Conservation (phyloP, 2,888 invertebrate species). For the Uropetala carovei region DNA sequence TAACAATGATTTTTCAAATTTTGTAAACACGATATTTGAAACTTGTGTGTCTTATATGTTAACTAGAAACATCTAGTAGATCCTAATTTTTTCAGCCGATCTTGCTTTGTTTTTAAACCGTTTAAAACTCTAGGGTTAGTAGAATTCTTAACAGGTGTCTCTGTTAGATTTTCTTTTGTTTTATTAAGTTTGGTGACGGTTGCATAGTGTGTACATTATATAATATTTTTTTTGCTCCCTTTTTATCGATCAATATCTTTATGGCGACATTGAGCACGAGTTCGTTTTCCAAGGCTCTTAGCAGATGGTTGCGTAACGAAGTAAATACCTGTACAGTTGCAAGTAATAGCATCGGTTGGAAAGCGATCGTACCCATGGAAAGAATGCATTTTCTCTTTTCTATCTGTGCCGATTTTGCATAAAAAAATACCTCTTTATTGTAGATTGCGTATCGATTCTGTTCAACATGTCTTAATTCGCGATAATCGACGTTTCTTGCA, state of each 20-base stretch:
- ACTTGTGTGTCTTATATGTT: too few species aligned
- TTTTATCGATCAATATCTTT: background rate
- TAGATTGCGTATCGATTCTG: too few species aligned
- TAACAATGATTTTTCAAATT: too few species aligned
- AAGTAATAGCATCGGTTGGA: background rate
- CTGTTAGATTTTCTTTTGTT: background rate
- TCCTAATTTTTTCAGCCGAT: too few species aligned
- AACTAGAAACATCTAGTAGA: too few species aligned
- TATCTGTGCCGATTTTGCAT: too few species aligned
- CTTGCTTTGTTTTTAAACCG: background rate
- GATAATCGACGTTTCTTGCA: too few species aligned
- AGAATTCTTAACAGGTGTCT: background rate
- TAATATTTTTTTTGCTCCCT: background rate
- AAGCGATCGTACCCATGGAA: too few species aligned
- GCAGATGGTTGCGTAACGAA: conserved; percentile 5
- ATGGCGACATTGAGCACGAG: background rate
- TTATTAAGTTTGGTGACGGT: background rate
- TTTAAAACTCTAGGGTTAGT: background rate
- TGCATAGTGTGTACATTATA: background rate
- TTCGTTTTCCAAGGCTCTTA: background rate
- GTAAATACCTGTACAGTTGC: background rate
- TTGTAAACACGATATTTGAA: too few species aligned
- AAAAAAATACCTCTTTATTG: too few species aligned
- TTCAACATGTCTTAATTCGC: too few species aligned
- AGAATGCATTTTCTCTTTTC: too few species aligned